A percentile compares a stretch with the other conserved stretches of the same genome.
phyloP scores from a whole-genome alignment of 2,113 vertebrate genomes.

The Cepphus grylle region DNA sequence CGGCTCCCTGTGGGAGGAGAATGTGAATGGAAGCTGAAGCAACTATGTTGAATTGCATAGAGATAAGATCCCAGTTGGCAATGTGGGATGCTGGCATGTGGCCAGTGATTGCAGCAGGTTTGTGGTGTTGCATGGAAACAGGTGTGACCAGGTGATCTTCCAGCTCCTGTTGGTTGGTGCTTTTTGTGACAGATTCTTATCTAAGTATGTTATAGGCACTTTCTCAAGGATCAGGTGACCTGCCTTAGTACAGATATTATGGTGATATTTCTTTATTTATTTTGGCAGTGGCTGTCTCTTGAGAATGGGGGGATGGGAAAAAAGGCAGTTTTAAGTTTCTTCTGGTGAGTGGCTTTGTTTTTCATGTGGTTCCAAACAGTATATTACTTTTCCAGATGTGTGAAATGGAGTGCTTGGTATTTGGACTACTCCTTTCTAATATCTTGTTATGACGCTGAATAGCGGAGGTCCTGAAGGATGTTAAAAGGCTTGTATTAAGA shows the following conservation, averaged over 20 bases:
- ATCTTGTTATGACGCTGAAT: neutral
- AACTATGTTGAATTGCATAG: neutral
- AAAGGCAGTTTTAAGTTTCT: neutral
- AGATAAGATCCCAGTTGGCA: neutral
- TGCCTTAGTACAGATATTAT: neutral
- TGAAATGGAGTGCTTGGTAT: neutral
- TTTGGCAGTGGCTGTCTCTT: neutral
- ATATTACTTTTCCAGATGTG: neutral
- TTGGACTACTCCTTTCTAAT: neutral
- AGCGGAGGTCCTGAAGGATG: neutral
- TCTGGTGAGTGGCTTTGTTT: neutral
- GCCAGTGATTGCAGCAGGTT: neutral
- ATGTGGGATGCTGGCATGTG: neutral
- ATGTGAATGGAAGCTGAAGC: neutral
- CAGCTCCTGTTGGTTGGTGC: neutral
- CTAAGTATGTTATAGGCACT: neutral
- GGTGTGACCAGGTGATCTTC: neutral
- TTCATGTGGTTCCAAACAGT: neutral
- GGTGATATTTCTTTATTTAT: neutral
- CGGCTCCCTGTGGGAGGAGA: neutral
- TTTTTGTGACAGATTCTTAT: neutral
- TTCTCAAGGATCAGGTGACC: neutral
- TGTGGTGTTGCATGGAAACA: neutral
- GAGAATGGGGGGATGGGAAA: neutral
- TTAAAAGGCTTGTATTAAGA: neutral